Conservation (phyloP, 2,113 vertebrate genomes). For the Tautogolabrus adspersus region DNA sequence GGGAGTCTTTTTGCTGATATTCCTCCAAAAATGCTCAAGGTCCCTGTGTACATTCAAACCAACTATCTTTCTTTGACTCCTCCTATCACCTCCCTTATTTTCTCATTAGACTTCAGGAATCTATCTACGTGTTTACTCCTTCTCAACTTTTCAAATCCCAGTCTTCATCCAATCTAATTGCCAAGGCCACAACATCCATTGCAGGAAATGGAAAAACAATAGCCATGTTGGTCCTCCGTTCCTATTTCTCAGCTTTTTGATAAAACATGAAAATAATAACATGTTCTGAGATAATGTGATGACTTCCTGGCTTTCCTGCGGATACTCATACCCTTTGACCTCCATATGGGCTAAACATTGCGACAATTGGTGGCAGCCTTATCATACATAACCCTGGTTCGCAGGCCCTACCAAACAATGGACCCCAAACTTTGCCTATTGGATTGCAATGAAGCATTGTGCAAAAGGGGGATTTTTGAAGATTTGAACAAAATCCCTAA, state of each 20-base stretch:
- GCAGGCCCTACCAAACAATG: slow-evolving; percentile 64
- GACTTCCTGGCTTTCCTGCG: slow-evolving; percentile 20
- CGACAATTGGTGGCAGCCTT: slow-evolving; percentile 58
- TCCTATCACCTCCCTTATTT: slow-evolving; percentile 1
- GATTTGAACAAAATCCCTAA: slow-evolving; percentile 9
- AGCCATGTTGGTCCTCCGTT: slow-evolving; percentile 10
- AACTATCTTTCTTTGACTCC: slow-evolving; percentile 1
- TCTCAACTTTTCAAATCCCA: background rate
- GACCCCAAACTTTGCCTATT: slow-evolving; percentile 11
- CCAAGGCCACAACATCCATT: slow-evolving; percentile 25
- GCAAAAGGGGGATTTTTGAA: slow-evolving; percentile 11
- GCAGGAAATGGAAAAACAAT: slow-evolving; percentile 61
- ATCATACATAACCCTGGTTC: slow-evolving; percentile 40
- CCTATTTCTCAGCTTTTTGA: slow-evolving; percentile 19
- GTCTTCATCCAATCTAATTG: background rate
- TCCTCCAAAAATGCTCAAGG: slow-evolving; percentile 1
- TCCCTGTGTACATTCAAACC: background rate
- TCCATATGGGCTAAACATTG: slow-evolving; percentile 34
- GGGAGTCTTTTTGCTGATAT: background rate
- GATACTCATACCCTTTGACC: slow-evolving; percentile 37
- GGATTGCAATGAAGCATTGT: slow-evolving; percentile 27
- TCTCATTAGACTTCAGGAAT: slow-evolving; percentile 13
- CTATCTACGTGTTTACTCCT: background rate
- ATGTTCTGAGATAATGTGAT: slow-evolving; percentile 39
- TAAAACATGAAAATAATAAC: slow-evolving; percentile 27